Evolutionary conservation across 1,140 invertebrate genomes (phyloP).

Genomic region (Ditylenchus dipsaci): DNA sequence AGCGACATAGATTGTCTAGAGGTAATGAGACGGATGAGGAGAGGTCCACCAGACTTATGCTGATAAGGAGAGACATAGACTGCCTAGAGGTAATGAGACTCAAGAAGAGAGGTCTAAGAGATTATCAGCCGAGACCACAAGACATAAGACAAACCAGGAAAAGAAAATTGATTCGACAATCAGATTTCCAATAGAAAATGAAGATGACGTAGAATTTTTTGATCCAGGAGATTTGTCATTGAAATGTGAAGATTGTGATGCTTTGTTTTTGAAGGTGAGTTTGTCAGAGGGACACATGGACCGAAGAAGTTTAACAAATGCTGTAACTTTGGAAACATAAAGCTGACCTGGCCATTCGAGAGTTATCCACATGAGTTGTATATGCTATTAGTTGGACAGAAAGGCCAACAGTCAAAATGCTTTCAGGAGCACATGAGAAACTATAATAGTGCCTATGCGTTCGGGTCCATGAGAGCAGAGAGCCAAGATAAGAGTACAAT

Average conservation of each 20-base stretch:
- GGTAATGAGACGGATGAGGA: neutral
- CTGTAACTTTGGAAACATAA: too few species aligned
- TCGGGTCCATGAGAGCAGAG: conserved; percentile 9
- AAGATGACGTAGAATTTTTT: neutral
- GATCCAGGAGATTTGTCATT: neutral
- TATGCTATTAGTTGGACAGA: too few species aligned
- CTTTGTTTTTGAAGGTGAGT: neutral
- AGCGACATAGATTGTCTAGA: too few species aligned
- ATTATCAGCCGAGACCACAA: neutral
- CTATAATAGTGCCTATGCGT: conserved; percentile 29
- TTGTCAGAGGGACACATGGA: too few species aligned
- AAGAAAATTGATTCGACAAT: neutral
- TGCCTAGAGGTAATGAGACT: neutral
- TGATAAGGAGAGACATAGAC: neutral
- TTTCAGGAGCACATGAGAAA: conserved; percentile 13
- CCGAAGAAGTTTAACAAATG: too few species aligned
- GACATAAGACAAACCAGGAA: neutral
- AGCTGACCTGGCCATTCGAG: too few species aligned
- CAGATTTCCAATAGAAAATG: neutral
- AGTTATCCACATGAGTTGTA: too few species aligned
- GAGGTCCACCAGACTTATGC: neutral
- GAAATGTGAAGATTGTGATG: neutral
- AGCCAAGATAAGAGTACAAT: conserved; percentile 7
- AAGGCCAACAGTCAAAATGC: neutral
- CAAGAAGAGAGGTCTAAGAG: neutral